phyloP scores from a whole-genome alignment of 2,113 vertebrate species.

The Rana temporaria region DNA sequence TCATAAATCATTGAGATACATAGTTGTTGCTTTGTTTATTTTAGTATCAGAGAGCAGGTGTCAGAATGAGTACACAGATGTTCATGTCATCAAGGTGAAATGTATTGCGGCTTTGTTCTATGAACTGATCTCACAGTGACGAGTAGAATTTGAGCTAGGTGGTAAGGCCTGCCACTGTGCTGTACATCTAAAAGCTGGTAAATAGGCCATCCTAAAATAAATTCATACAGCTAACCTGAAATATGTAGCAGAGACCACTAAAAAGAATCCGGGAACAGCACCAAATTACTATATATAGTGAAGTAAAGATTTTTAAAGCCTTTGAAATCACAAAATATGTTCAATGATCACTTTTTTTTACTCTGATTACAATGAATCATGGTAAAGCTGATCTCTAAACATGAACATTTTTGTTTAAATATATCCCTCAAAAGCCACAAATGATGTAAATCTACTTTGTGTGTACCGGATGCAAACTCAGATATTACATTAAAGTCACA shows the following conservation, averaged over 20 bases:
- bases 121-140: not conserved
- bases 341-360: too few species aligned
- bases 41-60: slow-evolving; percentile 22
- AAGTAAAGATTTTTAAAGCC: too few species aligned
- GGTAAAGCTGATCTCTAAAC: too few species aligned
- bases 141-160: not conserved
- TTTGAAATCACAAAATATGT: too few species aligned
- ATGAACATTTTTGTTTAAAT: too few species aligned
- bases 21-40: slow-evolving; percentile 13
- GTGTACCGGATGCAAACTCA: too few species aligned
- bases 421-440: too few species aligned
- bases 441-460: too few species aligned
- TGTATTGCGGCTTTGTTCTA: slow-evolving; percentile 8
- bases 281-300: too few species aligned
- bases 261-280: not conserved
- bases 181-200: not conserved
- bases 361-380: too few species aligned
- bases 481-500: too few species aligned
- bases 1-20: slow-evolving; percentile 11
- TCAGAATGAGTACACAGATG: slow-evolving; percentile 14
- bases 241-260: not conserved
- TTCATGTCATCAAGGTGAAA: slow-evolving; percentile 28
- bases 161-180: not conserved
- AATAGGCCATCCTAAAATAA: not conserved
- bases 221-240: not conserved